Conservation (phyloP, 2,888 invertebrate species). For the Rhagonycha fulva region DNA sequence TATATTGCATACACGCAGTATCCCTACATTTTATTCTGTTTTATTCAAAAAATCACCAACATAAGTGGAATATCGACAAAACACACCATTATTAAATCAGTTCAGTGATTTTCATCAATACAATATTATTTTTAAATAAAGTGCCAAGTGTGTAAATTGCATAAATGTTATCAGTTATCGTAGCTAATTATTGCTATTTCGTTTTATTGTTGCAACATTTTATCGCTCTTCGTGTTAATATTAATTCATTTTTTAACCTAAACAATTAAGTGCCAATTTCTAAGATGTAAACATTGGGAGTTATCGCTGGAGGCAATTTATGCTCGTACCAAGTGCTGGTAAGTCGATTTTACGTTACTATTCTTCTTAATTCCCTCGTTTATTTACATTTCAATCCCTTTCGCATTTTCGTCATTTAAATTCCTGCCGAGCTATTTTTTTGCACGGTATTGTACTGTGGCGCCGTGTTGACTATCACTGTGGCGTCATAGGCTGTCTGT, state of each 20-base stretch:
- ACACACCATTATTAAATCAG: conserved; percentile 38
- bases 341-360: conserved; percentile 4
- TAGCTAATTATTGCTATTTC: conserved; percentile 15
- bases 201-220: conserved; percentile 15
- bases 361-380: background rate
- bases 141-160: conserved; percentile 38
- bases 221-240: conserved; percentile 23
- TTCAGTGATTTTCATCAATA: conserved; percentile 37
- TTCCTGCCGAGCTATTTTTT: conserved; percentile 43
- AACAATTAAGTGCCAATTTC: conserved; percentile 30
- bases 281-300: conserved; percentile 35
- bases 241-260: conserved; percentile 25
- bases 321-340: conserved; percentile 8
- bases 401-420: conserved; percentile 15
- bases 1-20: conserved; percentile 49
- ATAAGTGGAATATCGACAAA: conserved; percentile 41
- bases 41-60: conserved; percentile 41
- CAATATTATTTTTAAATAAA: conserved; percentile 33
- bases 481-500: conserved; percentile 57
- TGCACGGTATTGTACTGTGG: conserved; percentile 55
- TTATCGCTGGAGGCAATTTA: conserved; percentile 9
- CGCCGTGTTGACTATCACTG: conserved; percentile 56
- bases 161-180: conserved; percentile 16
- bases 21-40: conserved; percentile 39
- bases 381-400: conserved; percentile 13